Evolutionary conservation across 2,113 vertebrate genomes (phyloP), one percentile per base, ranked within the genome.

Genomic region (Forbesichthys agassizii): DNA sequence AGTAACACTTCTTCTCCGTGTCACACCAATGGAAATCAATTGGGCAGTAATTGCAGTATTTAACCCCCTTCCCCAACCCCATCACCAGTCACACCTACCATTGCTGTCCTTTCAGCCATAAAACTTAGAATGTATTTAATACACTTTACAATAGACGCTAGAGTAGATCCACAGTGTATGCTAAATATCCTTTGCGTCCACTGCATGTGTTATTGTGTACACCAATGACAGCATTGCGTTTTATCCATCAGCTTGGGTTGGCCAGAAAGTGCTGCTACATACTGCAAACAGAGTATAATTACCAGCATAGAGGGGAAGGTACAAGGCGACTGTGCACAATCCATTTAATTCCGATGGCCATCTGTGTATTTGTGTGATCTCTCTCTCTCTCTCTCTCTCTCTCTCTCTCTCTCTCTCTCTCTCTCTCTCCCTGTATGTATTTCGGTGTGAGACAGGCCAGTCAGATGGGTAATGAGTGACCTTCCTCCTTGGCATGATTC

Each of bases 11-110:
- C 85, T 89, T 86, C 77, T 86, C 82, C 78, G 81, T 75, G 72
- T 86, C 84, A 85, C 80, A 80, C 84, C 87, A 91, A 75, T 90
- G 88, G 90, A 91, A 91, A 91, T 90, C 90, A 91, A 91, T 89
- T 63, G 80, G 79, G 73, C 53, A 61, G 84, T 89, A 89, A 91
- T 89, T 90, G 88, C 88, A 85, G 87, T 87, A 76, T 89, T 91
- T 90, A 86, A 90, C 89, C 85, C 81, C 74, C 70, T 75, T 47
- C 87, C 77, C 79, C 70, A 79, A 67, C 67, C 79, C n/a, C 82
- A 73, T 78, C 79, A 72, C 16, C 4, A 8, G 49, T 81, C 33
- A 52, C 79, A 79, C 78, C 82, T 78, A 70, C 36, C 4, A 68
- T 68, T 62, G 65, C 71, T 14, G 60, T 75, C 78, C 73, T 72